A percentile compares a stretch with the other conserved stretches of the same genome.
Evolutionary conservation across 2,113 vertebrate genomes (phyloP).

Genomic region (Willisornis vidua): DNA sequence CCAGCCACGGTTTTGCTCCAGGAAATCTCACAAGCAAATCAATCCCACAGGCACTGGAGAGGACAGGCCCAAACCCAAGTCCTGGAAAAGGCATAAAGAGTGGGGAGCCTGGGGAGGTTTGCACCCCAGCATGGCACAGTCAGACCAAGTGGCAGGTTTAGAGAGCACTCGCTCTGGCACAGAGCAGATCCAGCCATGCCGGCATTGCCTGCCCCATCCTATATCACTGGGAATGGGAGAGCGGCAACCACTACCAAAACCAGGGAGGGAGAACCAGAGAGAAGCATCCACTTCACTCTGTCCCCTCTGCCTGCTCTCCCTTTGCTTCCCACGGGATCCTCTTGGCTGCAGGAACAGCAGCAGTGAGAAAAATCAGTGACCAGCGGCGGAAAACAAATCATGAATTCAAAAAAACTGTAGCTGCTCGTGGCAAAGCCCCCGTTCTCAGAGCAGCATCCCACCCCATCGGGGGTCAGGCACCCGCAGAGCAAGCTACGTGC

Average conservation of each 20-base stretch:
- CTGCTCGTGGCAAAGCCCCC: neutral
- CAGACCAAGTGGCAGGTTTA: rapidly evolving
- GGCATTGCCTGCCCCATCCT: neutral
- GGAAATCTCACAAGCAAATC: neutral
- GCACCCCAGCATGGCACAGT: rapidly evolving
- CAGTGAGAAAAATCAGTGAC: neutral
- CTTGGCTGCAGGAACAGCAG: neutral
- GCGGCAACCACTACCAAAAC: neutral
- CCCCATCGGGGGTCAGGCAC: neutral
- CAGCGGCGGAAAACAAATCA: neutral
- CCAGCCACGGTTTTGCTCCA: neutral
- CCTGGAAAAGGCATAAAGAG: neutral
- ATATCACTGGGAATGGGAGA: rapidly evolving
- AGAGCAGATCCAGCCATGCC: rapidly evolving
- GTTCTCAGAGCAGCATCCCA: conserved; percentile 7
- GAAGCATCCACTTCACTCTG: neutral
- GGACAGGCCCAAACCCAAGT: neutral
- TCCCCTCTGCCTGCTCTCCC: neutral
- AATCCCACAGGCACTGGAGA: neutral
- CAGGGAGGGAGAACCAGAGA: neutral
- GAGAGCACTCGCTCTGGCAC: rapidly evolving
- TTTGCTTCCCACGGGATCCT: neutral
- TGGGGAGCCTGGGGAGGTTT: neutral
- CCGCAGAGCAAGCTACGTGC: neutral
- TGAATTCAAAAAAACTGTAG: neutral